These are phyloP conservation scores for Anneissia japonica DNA, from an alignment of 35 echinoderm and acorn worm species.

Conservation along the genomic window DNA sequence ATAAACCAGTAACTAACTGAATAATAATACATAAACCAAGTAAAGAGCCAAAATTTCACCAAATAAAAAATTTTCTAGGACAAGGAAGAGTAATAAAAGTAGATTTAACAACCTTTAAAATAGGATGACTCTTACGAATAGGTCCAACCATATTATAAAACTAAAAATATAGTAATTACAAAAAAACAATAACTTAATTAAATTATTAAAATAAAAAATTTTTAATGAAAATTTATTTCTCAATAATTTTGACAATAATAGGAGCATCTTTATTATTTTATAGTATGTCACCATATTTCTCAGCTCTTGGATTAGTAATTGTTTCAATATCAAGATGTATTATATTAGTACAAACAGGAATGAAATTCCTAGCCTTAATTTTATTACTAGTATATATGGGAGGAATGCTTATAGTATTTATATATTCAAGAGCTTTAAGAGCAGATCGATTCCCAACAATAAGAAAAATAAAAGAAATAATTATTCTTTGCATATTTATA, in stretches of 20 bases:
- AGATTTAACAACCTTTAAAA: slow-evolving; percentile 19
- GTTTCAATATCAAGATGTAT: background rate
- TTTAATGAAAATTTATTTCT: slow-evolving; percentile 15
- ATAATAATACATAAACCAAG: slow-evolving; percentile 54
- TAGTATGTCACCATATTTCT: slow-evolving; percentile 11
- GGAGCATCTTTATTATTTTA: slow-evolving; percentile 11
- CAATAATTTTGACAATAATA: background rate
- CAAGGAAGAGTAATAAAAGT: slow-evolving; percentile 23
- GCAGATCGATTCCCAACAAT: slow-evolving; percentile 4
- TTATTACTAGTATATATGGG: slow-evolving; percentile 20
- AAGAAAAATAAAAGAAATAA: background rate
- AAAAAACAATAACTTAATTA: too few species aligned
- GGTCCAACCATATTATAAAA: slow-evolving; percentile 21
- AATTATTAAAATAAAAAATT: too few species aligned
- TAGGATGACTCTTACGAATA: slow-evolving; percentile 43
- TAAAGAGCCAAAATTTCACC: slow-evolving; percentile 71
- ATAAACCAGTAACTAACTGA: slow-evolving; percentile 61
- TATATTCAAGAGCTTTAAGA: slow-evolving; percentile 8
- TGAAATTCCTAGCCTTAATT: background rate
- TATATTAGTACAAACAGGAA: background rate
- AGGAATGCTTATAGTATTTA: slow-evolving; percentile 21
- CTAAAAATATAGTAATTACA: too few species aligned
- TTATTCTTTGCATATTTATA: background rate
- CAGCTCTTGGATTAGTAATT: slow-evolving; percentile 13
- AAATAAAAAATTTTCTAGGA: slow-evolving; percentile 28